phyloP scores from a whole-genome alignment of 2,888 invertebrate genomes.

The Linnaemya tessellans region DNA sequence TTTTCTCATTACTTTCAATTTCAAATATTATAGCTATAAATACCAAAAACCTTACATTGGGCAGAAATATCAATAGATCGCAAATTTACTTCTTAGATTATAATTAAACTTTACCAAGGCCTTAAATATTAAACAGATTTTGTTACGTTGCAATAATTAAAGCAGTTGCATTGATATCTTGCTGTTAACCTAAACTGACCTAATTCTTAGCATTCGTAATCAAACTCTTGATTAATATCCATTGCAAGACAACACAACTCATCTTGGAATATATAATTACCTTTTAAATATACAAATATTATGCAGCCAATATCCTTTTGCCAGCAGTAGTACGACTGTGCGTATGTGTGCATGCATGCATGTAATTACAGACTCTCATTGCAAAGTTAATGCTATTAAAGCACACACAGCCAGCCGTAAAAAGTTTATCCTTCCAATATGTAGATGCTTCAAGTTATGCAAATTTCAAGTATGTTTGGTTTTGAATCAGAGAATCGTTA shows the following conservation, averaged over 20 bases:
- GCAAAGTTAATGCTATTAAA: background rate
- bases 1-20: too few species aligned
- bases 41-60: too few species aligned
- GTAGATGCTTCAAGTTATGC: background rate
- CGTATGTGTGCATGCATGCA: background rate
- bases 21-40: too few species aligned
- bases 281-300: background rate
- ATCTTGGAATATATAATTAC: constrained; percentile 3
- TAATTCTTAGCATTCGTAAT: background rate
- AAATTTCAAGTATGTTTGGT: background rate
- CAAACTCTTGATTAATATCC: background rate
- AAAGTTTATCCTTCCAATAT: background rate
- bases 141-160: background rate
- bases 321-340: background rate
- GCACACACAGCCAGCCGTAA: background rate
- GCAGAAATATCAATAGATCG: background rate
- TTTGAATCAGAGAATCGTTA: background rate
- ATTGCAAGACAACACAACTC: background rate
- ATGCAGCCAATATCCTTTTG: background rate
- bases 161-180: background rate
- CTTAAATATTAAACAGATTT: background rate
- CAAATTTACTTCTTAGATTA: background rate
- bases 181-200: background rate
- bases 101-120: background rate
- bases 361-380: constrained; percentile 4